phyloP scores from a whole-genome alignment of 2,888 invertebrate genomes.

The Drosophila diplacantha region DNA sequence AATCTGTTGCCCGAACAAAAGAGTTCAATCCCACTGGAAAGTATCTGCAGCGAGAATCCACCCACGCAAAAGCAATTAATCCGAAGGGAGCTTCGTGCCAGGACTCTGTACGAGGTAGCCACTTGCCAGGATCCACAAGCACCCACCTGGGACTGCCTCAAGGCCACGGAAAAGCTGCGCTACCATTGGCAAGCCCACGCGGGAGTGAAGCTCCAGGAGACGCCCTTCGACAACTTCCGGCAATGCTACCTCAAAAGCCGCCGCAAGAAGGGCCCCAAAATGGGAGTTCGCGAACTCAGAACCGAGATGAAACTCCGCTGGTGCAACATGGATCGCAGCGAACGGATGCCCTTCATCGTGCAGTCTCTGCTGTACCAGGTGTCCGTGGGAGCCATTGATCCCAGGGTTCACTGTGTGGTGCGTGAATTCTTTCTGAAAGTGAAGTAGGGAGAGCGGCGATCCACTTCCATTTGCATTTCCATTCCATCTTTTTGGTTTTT shows the following conservation, averaged over 20 bases:
- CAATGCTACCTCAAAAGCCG: conserved; percentile 19
- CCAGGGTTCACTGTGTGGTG: conserved; percentile 56
- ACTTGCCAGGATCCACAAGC: not conserved
- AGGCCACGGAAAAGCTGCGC: conserved; percentile 43
- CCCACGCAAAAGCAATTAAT: not conserved
- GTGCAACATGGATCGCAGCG: conserved; percentile 34
- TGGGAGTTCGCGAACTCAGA: not conserved
- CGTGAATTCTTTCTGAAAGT: conserved; percentile 45
- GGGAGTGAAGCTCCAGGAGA: conserved; percentile 39
- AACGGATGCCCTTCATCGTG: conserved; percentile 61
- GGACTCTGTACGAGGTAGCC: conserved; percentile 23
- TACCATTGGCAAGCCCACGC: conserved; percentile 62
- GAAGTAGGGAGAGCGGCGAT: conserved; percentile 21
- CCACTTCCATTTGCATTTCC: conserved; percentile 19
- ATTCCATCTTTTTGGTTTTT: conserved; percentile 45
- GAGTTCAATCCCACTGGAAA: not conserved
- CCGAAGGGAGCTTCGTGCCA: conserved; percentile 11
- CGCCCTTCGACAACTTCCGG: conserved; percentile 62
- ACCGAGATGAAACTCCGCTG: conserved; percentile 24
- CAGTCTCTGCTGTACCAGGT: conserved; percentile 59
- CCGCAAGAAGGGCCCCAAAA: not conserved
- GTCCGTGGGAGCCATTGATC: conserved; percentile 51
- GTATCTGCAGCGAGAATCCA: not conserved
- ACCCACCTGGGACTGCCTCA: conserved; percentile 45
- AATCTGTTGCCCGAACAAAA: not conserved